phyloP scores from a whole-genome alignment of 2,113 vertebrate species.

The Eurystomus gularis region DNA sequence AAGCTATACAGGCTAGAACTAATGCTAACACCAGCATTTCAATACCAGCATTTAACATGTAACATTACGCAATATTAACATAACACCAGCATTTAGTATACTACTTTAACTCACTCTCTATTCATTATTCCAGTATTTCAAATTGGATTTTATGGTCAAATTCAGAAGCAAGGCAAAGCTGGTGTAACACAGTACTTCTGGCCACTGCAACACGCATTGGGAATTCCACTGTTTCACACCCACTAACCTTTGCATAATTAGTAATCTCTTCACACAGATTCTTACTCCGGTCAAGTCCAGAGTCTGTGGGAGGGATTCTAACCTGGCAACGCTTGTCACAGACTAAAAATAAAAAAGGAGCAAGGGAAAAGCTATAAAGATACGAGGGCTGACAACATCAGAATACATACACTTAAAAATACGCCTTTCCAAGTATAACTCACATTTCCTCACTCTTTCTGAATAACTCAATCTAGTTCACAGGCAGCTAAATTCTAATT shows the following conservation, averaged over 20 bases:
- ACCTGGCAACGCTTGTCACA: neutral
- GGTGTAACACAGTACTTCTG: neutral
- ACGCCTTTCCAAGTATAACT: neutral
- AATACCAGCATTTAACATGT: neutral
- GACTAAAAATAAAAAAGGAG: neutral
- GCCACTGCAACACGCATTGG: neutral
- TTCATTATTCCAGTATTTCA: neutral
- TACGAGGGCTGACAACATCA: neutral
- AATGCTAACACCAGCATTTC: neutral
- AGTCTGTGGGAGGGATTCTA: neutral
- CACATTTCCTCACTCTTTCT: neutral
- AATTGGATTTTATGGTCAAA: neutral
- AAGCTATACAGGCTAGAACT: neutral
- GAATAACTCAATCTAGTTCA: neutral
- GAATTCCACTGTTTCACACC: neutral
- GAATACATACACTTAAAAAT: neutral
- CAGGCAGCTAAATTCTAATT: neutral
- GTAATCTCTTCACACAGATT: neutral
- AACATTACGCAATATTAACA: too few species aligned
- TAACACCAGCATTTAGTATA: too few species aligned
- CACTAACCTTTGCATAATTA: neutral
- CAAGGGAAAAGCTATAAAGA: neutral
- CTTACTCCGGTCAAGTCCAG: neutral
- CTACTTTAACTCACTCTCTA: neutral
- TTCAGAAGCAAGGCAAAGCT: neutral